Percentiles rank a stretch among this genome's conserved stretches.
Conservation (phyloP, 2,888 invertebrate genomes). For the Pachydiplax longipennis region DNA sequence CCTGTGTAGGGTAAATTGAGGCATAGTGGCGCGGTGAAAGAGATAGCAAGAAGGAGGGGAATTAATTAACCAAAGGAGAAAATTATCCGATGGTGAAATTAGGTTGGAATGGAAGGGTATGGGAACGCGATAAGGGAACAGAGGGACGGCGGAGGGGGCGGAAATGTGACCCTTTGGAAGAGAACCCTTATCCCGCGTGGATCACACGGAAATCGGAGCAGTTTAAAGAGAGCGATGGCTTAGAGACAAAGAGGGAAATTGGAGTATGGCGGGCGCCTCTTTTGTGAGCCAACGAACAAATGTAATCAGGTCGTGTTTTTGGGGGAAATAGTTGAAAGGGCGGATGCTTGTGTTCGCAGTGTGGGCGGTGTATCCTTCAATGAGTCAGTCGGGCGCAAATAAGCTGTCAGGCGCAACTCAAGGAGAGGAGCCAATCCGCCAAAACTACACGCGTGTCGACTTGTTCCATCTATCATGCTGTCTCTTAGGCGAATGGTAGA, state of each 20-base stretch:
- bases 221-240: background rate
- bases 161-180: background rate
- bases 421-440: background rate
- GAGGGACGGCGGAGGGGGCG: background rate
- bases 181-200: background rate
- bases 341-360: background rate
- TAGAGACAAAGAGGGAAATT: background rate
- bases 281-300: background rate
- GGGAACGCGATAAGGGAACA: background rate
- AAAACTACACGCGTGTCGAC: background rate
- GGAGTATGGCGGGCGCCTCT: background rate
- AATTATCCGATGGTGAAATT: constrained; percentile 39
- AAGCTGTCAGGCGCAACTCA: background rate
- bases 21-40: background rate
- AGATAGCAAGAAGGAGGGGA: background rate
- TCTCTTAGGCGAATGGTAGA: background rate
- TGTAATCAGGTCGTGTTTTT: background rate
- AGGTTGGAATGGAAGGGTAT: background rate
- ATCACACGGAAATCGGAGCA: background rate
- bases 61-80: constrained; percentile 42
- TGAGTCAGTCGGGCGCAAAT: background rate
- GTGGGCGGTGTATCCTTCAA: background rate
- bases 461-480: background rate
- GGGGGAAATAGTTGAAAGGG: background rate
- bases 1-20: background rate